Evolutionary conservation across 2,888 invertebrate species (phyloP).

Genomic region (Parasteatoda lunata): DNA sequence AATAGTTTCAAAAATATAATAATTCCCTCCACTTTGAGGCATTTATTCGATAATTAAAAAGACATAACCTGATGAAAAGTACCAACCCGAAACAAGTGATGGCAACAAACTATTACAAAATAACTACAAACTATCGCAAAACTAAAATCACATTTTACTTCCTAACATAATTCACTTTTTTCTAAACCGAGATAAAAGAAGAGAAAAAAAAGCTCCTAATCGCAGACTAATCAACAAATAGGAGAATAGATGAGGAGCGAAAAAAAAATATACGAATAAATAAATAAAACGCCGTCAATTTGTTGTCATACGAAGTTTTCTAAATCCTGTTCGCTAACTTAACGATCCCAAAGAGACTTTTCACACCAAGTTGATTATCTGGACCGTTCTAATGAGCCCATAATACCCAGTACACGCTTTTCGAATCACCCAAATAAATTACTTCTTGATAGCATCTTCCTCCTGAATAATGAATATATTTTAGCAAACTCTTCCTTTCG

Average conservation of each 20-base stretch:
- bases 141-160: too few relatives aligned
- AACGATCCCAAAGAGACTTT: slow-evolving; percentile 1
- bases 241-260: background rate
- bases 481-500: slow-evolving; percentile 17
- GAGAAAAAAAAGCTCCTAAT: too few relatives aligned
- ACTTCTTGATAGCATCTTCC: slow-evolving; percentile 44
- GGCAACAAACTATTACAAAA: too few relatives aligned
- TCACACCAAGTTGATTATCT: slow-evolving; percentile 11
- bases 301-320: slow-evolving; percentile 1
- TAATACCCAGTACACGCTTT: slow-evolving; percentile 14
- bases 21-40: too few relatives aligned
- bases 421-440: slow-evolving; percentile 38
- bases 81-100: too few relatives aligned
- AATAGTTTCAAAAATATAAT: too few relatives aligned
- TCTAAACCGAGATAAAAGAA: too few relatives aligned
- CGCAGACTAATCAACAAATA: slow-evolving; percentile 1
- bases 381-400: background rate
- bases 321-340: background rate
- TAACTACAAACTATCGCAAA: too few relatives aligned
- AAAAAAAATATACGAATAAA: background rate
- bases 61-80: too few relatives aligned
- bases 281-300: slow-evolving; percentile 1
- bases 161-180: too few relatives aligned
- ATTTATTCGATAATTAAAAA: too few relatives aligned
- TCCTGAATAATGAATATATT: slow-evolving; percentile 36